Base-by-base conservation (phyloP, 2,113 vertebrate genomes). In the Piliocolobus tephrosceles region DNA sequence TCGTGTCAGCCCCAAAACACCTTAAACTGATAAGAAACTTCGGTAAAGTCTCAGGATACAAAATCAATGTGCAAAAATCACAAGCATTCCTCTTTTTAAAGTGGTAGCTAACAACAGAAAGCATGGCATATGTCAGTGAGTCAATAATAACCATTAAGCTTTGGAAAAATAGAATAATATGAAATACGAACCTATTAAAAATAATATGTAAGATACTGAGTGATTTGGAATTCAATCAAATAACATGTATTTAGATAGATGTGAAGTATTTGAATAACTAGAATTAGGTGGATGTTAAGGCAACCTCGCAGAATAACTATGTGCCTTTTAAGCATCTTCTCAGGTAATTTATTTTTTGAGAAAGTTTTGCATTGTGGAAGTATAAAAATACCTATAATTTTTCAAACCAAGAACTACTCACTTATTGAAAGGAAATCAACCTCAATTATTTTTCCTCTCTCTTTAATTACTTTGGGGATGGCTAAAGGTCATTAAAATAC, bases 401-500 rank as follows among this genome's bases (percentile, higher is more conserved):
- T 94, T 95, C 55, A 86, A 93, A 94, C 80, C 90, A 96, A 78
- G 91, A 92, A 76, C 55, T 97, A 30, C 12, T 91, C 50, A 87
- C 61, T 98, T 95, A 95, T 84, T 98, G 91, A 93, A 27, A 88
- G 22, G 76, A 81, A 91, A 35, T 94, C 80, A 95, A 88, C 30
- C 45, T 91, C 43, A 70, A 94, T 88, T 70, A 84, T 78, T 90
- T 82, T 96, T 88, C 40, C 35, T 82, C 17, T 80, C 76, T 23
- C 40, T 92, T 91, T 93, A 93, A 94, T 52, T 66, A 96, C 90
- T 95, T 97, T 94, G 55, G 27, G 52, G 35, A 89, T 76, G 79
- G 73, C 90, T 58, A 22, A 97, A 95, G 80, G 73, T 43, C 81
- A 91, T 95, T 88, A 94, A 97, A 98, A 97, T 47, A 81, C 89